Evolutionary conservation across 2,113 vertebrate genomes (phyloP).

Genomic region (Cichladusa arquata): DNA sequence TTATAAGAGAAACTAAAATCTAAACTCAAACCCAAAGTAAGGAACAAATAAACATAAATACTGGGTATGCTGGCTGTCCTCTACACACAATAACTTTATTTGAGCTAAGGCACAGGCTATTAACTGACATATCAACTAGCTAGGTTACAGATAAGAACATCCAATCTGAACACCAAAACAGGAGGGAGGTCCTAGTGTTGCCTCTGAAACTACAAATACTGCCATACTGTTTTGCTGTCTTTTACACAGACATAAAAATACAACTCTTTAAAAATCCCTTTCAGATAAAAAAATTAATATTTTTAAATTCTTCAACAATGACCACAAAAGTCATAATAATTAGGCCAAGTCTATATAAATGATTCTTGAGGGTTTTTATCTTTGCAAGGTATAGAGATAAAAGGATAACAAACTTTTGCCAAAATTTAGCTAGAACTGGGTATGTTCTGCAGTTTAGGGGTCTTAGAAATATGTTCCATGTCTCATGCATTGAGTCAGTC

Average conservation of each 20-base stretch:
- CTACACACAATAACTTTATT: neutral
- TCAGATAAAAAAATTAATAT: neutral
- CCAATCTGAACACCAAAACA: neutral
- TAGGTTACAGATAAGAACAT: neutral
- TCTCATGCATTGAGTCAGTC: neutral
- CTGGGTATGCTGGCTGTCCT: neutral
- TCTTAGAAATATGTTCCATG: neutral
- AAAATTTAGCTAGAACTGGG: neutral
- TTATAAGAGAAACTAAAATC: neutral
- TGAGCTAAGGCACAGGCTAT: neutral
- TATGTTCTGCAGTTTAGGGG: neutral
- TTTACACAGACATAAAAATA: neutral
- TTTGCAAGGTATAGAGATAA: neutral
- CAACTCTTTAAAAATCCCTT: neutral
- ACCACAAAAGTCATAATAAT: neutral
- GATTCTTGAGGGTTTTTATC: rapidly evolving
- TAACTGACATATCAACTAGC: neutral
- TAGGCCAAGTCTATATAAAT: neutral
- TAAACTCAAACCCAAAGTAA: neutral
- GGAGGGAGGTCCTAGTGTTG: neutral
- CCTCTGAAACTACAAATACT: neutral
- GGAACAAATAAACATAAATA: neutral
- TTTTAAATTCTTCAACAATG: neutral
- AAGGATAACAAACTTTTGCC: neutral
- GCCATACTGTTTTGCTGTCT: neutral